These are phyloP conservation scores for Rhabdophis nuchalis DNA, from an alignment of 2,797 vertebrate genomes.

Conservation along the genomic window DNA sequence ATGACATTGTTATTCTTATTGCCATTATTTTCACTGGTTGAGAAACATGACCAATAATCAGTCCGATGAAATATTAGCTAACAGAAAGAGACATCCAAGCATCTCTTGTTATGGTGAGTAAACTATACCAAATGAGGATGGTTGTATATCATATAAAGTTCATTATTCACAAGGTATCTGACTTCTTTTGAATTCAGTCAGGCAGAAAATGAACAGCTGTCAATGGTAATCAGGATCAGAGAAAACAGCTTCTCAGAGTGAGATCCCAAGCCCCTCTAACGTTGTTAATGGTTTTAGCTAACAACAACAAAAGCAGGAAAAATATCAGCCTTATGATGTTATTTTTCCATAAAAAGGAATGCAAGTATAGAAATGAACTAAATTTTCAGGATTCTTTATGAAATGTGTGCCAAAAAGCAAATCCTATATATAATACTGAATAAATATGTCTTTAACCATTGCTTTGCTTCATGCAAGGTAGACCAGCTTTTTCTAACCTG, in stretches of 20 bases:
- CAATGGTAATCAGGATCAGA: constrained; percentile 74
- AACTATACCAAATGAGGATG: constrained; percentile 64
- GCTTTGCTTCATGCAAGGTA: not conserved
- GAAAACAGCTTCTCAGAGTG: constrained; percentile 61
- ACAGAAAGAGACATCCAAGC: constrained; percentile 59
- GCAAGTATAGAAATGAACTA: not conserved
- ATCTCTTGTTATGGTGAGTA: constrained; percentile 70
- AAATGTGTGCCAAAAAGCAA: not conserved
- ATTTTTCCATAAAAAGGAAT: constrained; percentile 17
- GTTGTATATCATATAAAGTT: constrained; percentile 69
- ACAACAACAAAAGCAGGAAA: constrained; percentile 21
- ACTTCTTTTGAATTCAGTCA: constrained; percentile 75
- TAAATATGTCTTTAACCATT: not conserved
- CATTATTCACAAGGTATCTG: constrained; percentile 78
- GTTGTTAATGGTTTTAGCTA: constrained; percentile 26
- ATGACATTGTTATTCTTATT: constrained; percentile 43
- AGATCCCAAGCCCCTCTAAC: constrained; percentile 32
- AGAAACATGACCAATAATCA: constrained; percentile 68
- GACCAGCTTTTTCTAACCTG: not conserved
- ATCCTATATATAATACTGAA: not conserved
- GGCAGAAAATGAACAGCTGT: constrained; percentile 91
- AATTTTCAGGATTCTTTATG: not conserved
- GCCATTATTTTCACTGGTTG: constrained; percentile 52
- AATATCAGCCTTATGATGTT: not conserved
- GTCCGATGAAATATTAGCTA: constrained; percentile 68